These are phyloP conservation scores for Paracentrotus lividus DNA, from an alignment of 53 echinoderm and acorn worm species.

Conservation along the genomic window DNA sequence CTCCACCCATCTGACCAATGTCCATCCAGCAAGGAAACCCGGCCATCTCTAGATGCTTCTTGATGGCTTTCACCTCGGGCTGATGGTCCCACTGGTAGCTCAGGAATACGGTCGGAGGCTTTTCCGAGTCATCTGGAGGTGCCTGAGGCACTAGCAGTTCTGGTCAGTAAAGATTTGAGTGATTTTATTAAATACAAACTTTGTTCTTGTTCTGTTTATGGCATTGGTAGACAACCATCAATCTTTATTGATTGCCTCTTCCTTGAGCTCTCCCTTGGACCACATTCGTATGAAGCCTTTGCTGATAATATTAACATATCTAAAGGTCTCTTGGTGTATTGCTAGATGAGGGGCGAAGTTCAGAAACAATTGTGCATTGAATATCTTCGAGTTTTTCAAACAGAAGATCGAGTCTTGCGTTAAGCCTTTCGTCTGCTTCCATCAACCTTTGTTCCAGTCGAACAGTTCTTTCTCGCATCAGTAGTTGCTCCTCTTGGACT, in stretches of 20 bases:
- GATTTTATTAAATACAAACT: too few relatives aligned
- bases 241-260: too few relatives aligned
- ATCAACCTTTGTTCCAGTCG: not conserved
- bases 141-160: constrained; percentile 82
- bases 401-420: not conserved
- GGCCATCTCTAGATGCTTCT: constrained; percentile 92
- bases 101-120: constrained; percentile 89
- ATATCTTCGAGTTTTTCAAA: not conserved
- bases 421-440: constrained; percentile 4
- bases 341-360: too few relatives aligned
- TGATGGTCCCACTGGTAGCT: constrained; percentile 99
- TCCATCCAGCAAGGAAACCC: constrained; percentile 98
- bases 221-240: too few relatives aligned
- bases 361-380: too few relatives aligned
- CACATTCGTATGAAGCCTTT: too few relatives aligned
- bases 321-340: too few relatives aligned
- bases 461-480: not conserved
- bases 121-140: constrained; percentile 72
- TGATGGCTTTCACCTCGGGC: constrained; percentile 90
- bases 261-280: too few relatives aligned
- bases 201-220: too few relatives aligned
- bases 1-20: constrained; percentile 99
- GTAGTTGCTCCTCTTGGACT: not conserved
- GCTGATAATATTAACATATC: too few relatives aligned
- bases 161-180: not conserved